Base-by-base conservation (phyloP, 2,797 vertebrate species). In the Perodicticus potto region DNA sequence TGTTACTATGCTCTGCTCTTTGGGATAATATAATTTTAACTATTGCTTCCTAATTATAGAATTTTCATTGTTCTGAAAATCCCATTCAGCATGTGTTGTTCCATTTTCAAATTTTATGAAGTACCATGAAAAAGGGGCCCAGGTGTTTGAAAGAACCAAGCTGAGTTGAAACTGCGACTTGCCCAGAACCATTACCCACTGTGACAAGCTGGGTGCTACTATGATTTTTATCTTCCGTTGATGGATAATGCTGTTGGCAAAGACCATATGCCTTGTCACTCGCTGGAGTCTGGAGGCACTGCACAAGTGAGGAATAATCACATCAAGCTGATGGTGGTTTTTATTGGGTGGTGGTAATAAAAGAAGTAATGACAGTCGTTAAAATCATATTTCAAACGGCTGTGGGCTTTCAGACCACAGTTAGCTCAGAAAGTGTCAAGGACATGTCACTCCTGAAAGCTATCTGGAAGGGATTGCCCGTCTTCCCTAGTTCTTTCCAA, bases 41-140 rank as follows among this genome's bases (percentile, higher is more conserved):
- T 91, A 89, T 73, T 72, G 78, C 86, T 94, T 96, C 84, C 87
- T 87, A 90, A 94, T 94, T 74, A 80, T 55, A 86, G 74, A 72
- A 27, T 87, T 96, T 95, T 96, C 93, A 91, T 94, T 96, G 80
- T 96, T 96, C 87, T 77, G 65, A 92, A 96, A 94, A 84, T 34
- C 80, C 10, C 85, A 69, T 76, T 97, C 86, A 84, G 81, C 45
- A 34, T 86, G 94, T 93, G 81, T 80, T 93, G 81, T 81, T 89
- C 80, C 34, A 80, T 81, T 96, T 93, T 96, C 57, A 69, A 74
- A 74, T 86, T 92, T 93, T 77, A 76, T 72, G 91, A 96, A 90
- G 65, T 69, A 1, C 59, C 8, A 9, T 89, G 49, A 82, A 34
- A 61, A 92, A 76, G 57, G 45, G 7, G 40, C 29, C 63, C 37